Evolutionary conservation across 2,113 vertebrate species (phyloP).

Genomic region (Epinephelus cyanopodus): DNA sequence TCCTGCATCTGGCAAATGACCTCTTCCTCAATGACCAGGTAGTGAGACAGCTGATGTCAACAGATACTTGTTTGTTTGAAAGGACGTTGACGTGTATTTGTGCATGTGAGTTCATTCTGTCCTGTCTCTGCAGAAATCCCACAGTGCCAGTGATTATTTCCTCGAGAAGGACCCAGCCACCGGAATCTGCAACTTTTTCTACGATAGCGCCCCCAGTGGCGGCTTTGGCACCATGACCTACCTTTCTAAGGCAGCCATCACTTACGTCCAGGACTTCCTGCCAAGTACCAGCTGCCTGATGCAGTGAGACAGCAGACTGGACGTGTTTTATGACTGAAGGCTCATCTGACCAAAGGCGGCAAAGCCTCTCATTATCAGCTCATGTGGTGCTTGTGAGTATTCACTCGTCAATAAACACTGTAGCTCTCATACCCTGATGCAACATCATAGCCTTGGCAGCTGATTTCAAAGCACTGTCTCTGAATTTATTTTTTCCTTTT

Average conservation of each 20-base stretch:
- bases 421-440: conserved; percentile 9
- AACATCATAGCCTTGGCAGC: conserved; percentile 36
- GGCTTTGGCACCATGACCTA: conserved; percentile 98
- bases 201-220: conserved; percentile 97
- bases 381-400: conserved; percentile 38
- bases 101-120: not conserved
- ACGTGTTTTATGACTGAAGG: not conserved
- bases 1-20: conserved; percentile 94
- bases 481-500: not conserved
- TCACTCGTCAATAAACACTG: conserved; percentile 12
- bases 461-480: conserved; percentile 28
- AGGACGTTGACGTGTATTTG: not conserved
- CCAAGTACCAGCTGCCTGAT: conserved; percentile 93
- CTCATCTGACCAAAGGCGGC: conserved; percentile 14
- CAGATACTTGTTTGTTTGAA: not conserved
- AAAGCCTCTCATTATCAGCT: conserved; percentile 18
- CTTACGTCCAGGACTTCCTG: conserved; percentile 93
- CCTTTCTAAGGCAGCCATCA: conserved; percentile 92
- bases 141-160: conserved; percentile 88
- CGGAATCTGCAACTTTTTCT: conserved; percentile 95
- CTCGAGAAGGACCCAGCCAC: conserved; percentile 93
- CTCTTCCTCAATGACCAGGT: conserved; percentile 96
- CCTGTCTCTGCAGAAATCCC: conserved; percentile 84
- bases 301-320: conserved; percentile 84
- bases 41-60: too few species aligned